A percentile compares a stretch with the other conserved stretches of the same genome.
These are phyloP conservation scores for Melanotaenia trifasciata DNA, from an alignment of 2,797 vertebrate species.

Conservation along the genomic window DNA sequence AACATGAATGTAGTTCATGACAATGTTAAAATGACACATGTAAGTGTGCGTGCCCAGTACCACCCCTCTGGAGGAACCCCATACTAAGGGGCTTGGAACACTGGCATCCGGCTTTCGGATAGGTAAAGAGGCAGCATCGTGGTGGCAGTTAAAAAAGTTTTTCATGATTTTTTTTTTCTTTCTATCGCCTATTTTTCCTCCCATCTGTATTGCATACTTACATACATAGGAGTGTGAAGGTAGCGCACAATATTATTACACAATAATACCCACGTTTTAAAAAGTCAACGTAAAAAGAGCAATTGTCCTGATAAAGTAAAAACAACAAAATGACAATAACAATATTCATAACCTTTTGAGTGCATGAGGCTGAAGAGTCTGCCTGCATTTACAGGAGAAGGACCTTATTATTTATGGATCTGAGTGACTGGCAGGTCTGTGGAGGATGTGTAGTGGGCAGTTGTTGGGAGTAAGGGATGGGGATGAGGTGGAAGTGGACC, in stretches of 20 bases:
- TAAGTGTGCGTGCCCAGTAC: slow-evolving; percentile 72
- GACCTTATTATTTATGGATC: slow-evolving; percentile 54
- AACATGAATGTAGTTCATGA: slow-evolving; percentile 77
- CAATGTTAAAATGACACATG: slow-evolving; percentile 69
- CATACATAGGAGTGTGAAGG: slow-evolving; percentile 81
- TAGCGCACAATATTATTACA: slow-evolving; percentile 80
- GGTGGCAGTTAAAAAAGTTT: slow-evolving; percentile 76
- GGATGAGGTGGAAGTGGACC: slow-evolving; percentile 74
- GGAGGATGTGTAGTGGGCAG: slow-evolving; percentile 65
- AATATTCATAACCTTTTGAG: slow-evolving; percentile 76
- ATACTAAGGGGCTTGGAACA: slow-evolving; percentile 59
- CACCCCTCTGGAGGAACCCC: slow-evolving; percentile 62
- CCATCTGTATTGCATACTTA: slow-evolving; percentile 86
- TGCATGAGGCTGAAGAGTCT: slow-evolving; percentile 75
- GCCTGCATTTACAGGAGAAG: slow-evolving; percentile 68
- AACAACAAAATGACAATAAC: slow-evolving; percentile 65
- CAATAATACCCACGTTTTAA: slow-evolving; percentile 72
- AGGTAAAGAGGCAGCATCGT: slow-evolving; percentile 81
- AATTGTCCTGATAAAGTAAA: slow-evolving; percentile 74
- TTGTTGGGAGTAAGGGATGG: slow-evolving; percentile 73
- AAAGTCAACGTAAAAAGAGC: slow-evolving; percentile 75
- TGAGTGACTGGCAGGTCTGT: slow-evolving; percentile 57
- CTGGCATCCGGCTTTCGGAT: slow-evolving; percentile 68
- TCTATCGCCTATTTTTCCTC: slow-evolving; percentile 67
- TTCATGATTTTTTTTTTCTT: slow-evolving; percentile 35